Evolutionary conservation across 2,888 invertebrate species (phyloP).

Genomic region (Andrena praecox): DNA sequence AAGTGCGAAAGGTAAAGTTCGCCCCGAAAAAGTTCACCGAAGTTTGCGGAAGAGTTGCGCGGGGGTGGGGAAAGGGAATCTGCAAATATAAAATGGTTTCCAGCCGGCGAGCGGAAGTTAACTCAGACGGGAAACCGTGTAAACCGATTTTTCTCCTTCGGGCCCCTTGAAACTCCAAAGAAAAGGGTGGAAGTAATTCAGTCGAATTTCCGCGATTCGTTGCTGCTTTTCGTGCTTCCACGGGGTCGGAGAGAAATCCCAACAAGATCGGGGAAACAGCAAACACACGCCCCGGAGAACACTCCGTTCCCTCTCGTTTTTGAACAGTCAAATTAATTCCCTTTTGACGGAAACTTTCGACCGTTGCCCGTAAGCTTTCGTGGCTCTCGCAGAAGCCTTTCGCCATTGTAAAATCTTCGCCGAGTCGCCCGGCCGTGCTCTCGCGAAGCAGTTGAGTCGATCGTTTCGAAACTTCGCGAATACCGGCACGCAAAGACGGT

Average conservation of each 20-base stretch:
- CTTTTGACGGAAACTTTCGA: slow-evolving; percentile 13
- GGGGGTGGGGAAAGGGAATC: slow-evolving; percentile 33
- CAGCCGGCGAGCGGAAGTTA: slow-evolving; percentile 44
- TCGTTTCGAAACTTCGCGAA: slow-evolving; percentile 34
- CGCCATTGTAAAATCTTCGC: slow-evolving; percentile 25
- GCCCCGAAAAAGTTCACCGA: slow-evolving; percentile 42
- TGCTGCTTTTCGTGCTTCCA: slow-evolving; percentile 1
- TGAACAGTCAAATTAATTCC: slow-evolving; percentile 30
- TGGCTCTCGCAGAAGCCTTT: not conserved
- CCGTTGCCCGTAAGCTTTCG: slow-evolving; percentile 21
- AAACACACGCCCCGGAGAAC: slow-evolving; percentile 10
- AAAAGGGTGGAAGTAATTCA: slow-evolving; percentile 30
- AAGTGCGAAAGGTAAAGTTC: slow-evolving; percentile 50
- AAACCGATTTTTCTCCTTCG: slow-evolving; percentile 37
- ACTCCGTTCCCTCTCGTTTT: not conserved
- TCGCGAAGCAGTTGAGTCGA: slow-evolving; percentile 24
- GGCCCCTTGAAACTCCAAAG: not conserved
- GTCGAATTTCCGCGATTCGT: slow-evolving; percentile 41
- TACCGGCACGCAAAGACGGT: not conserved
- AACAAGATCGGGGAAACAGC: slow-evolving; percentile 18
- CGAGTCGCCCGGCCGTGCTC: slow-evolving; percentile 1
- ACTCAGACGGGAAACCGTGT: slow-evolving; percentile 32
- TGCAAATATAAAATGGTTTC: slow-evolving; percentile 58
- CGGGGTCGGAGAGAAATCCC: not conserved
- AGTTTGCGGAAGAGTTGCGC: slow-evolving; percentile 22